Percentiles rank a stretch among this genome's conserved stretches.
Evolutionary conservation across 2,888 invertebrate species (phyloP).

Genomic region (Nephrotoma flavescens): DNA sequence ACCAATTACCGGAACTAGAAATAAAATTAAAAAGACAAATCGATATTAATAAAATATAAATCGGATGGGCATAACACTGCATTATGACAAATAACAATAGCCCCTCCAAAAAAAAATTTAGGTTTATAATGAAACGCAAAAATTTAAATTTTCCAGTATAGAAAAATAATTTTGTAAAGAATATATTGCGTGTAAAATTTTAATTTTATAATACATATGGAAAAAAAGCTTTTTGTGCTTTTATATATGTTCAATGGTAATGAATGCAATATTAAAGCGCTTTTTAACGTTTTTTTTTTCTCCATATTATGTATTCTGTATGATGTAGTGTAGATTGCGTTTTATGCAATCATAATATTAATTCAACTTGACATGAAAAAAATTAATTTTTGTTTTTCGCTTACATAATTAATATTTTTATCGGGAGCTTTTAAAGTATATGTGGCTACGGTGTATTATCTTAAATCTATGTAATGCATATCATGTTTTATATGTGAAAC

Average conservation of each 20-base stretch:
- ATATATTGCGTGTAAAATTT: neutral
- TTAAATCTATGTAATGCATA: neutral
- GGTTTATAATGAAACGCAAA: neutral
- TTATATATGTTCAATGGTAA: neutral
- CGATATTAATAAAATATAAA: neutral
- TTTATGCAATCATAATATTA: neutral
- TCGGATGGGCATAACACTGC: neutral
- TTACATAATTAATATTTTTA: neutral
- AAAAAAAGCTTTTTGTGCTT: neutral
- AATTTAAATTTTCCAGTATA: neutral
- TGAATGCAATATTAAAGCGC: neutral
- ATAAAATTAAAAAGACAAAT: neutral
- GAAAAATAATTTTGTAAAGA: neutral
- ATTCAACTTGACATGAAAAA: neutral
- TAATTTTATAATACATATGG: neutral
- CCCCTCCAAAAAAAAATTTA: neutral
- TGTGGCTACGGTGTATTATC: neutral
- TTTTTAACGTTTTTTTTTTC: neutral
- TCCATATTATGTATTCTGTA: neutral
- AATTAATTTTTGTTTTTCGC: neutral
- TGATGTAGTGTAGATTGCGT: neutral
- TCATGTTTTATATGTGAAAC: neutral
- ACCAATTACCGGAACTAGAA: slow-evolving; percentile 39
- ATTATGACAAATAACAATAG: neutral
- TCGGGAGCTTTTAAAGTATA: neutral